These are phyloP conservation scores for Zingel zingel DNA, from an alignment of 2,113 vertebrate genomes.

Conservation along the genomic window DNA sequence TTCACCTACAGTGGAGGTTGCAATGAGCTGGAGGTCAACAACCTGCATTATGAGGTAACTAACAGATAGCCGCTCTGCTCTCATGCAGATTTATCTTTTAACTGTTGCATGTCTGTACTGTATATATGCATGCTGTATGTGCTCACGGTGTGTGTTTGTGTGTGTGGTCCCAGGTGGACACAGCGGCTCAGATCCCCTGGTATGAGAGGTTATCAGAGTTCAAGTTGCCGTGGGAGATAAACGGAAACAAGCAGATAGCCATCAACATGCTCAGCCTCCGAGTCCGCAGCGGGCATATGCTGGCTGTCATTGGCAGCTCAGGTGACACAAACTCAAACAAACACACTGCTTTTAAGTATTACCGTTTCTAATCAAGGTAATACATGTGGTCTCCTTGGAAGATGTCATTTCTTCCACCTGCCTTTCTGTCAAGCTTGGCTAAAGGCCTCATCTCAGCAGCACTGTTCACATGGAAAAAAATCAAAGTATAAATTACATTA, in stretches of 20 bases:
- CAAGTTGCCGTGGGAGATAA: constrained; percentile 90
- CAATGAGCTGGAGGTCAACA: constrained; percentile 91
- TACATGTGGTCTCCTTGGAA: neutral
- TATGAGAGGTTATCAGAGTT: constrained; percentile 91
- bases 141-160: neutral
- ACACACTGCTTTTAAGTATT: neutral
- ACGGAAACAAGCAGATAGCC: constrained; percentile 80
- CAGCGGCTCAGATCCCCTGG: constrained; percentile 92
- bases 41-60: constrained; percentile 93
- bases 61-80: neutral
- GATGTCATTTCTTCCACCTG: neutral
- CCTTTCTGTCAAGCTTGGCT: neutral
- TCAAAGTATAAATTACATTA: too few relatives aligned
- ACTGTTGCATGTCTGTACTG: neutral
- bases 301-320: constrained; percentile 95
- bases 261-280: constrained; percentile 91
- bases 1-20: constrained; percentile 93
- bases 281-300: constrained; percentile 94
- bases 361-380: neutral
- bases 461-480: neutral
- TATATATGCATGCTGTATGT: neutral
- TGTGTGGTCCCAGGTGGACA: constrained; percentile 85
- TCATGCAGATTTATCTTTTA: neutral
- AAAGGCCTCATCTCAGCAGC: neutral
- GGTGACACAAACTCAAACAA: constrained; percentile 79